A percentile compares a stretch with the other conserved stretches of the same genome.
phyloP scores from a whole-genome alignment of 2,113 vertebrate species.

The Esox niger region DNA sequence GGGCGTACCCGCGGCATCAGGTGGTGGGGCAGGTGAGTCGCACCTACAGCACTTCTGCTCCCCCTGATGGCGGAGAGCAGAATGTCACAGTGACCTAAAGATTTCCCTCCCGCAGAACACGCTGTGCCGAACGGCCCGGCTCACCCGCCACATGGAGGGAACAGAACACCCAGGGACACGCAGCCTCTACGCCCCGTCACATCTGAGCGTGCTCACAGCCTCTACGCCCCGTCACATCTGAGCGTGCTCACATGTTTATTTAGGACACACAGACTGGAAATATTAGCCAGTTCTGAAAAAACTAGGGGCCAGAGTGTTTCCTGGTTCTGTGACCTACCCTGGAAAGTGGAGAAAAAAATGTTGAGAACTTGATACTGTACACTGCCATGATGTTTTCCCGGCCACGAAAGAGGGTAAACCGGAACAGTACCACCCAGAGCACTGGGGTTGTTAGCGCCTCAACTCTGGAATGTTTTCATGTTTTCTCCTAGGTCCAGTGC shows the following conservation, averaged over 20 bases:
- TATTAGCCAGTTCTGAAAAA: no score
- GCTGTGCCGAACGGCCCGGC: neutral
- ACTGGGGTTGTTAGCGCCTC: no score
- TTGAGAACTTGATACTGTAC: no score
- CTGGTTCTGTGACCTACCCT: no score
- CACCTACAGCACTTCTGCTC: conserved; percentile 45
- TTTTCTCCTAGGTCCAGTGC: neutral
- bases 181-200: neutral
- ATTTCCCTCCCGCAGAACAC: conserved; percentile 2
- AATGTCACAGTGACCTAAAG: conserved; percentile 1
- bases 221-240: neutral
- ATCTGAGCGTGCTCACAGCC: neutral
- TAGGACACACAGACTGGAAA: no score
- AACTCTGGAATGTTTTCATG: neutral
- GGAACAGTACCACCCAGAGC: no score
- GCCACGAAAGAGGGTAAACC: no score
- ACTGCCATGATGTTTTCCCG: no score
- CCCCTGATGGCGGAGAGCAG: conserved; percentile 56
- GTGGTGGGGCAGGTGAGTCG: conserved; percentile 58
- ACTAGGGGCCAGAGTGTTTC: no score
- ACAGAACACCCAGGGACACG: neutral
- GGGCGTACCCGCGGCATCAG: conserved; percentile 45
- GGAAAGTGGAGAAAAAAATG: no score
- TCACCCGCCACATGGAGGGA: neutral
- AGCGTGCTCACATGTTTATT: neutral